Base-by-base conservation (phyloP, 2,888 invertebrate genomes). In the Nomada fucata region DNA sequence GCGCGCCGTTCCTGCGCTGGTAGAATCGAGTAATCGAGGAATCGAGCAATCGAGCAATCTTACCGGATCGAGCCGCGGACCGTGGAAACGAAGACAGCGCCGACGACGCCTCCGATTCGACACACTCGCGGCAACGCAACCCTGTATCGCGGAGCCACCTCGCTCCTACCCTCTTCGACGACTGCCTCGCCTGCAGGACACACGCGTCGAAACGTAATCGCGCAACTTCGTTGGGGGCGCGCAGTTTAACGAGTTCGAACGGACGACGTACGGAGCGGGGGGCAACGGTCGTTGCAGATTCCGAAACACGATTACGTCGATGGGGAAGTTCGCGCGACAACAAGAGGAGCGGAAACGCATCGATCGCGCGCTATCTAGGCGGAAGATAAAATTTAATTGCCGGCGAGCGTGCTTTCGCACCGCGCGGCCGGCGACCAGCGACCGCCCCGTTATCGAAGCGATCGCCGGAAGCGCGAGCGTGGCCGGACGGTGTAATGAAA, bases 231-330 rank as follows among this genome's bases (percentile, higher is more conserved):
- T 71, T 71, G 82, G 76, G 61, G 82, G 76, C 55, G 76, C 81
- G 76, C 78, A 70, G 78, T 83, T 83, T 81, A 85, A 85, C 83
- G 70, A 83, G 83, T 50, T 47, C 75, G 63, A 72, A 64, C 59
- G 53, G 52, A 20, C 44, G 63, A 61, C 60, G 47, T 13, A 23
- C 0, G 60, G 52, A 2, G 5, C 53, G 29, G 9, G 44, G n/a
- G n/a, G 50, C 59, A 15, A 53, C 15, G 60, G 13, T 60, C 36
- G 36, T 10, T 10, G 44, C 42, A 80, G 63, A 80, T 77, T 55
- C 67, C 20, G 68, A 73, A 73, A 44, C 73, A 67, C 59, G 67
- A 84, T 80, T 83, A 75, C 55, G 59, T 29, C 55, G 72, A 63
- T 64, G 57, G 55, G 69, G 59, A 52, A 36, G 26, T 57, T 52